These are phyloP conservation scores for Eulemur rubriventer DNA, from an alignment of 2,797 vertebrate species.

Conservation along the genomic window DNA sequence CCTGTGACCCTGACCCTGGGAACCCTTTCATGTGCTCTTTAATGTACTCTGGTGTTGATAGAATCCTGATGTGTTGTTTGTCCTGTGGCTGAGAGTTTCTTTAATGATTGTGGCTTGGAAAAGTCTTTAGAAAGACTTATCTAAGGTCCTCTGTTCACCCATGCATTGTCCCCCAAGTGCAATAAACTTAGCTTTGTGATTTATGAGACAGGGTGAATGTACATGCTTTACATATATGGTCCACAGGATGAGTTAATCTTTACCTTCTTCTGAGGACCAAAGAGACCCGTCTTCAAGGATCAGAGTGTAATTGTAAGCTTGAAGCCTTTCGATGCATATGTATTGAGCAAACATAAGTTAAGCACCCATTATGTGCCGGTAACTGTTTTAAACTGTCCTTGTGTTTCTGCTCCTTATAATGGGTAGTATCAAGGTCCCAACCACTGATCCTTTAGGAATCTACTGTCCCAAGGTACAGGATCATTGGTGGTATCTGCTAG, in stretches of 20 bases:
- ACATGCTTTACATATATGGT: neutral
- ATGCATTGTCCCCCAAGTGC: neutral
- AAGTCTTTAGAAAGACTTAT: constrained; percentile 28
- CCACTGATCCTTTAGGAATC: neutral
- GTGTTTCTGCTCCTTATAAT: neutral
- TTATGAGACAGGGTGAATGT: neutral
- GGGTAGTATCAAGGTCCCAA: neutral
- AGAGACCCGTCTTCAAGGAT: neutral
- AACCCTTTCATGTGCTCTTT: neutral
- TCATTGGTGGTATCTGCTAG: neutral
- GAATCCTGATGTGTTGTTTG: neutral
- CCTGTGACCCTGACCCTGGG: neutral
- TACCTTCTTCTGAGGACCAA: neutral
- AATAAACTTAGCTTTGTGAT: constrained; percentile 1
- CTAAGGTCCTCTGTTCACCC: neutral
- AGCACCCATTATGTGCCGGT: neutral
- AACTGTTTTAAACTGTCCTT: constrained; percentile 15
- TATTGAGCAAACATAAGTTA: neutral
- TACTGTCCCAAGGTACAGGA: neutral
- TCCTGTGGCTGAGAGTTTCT: constrained; percentile 2
- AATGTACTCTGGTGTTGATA: neutral
- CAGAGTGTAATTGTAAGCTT: neutral
- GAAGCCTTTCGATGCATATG: neutral
- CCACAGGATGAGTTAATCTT: neutral
- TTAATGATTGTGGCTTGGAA: constrained; percentile 5